phyloP scores from a whole-genome alignment of 2,797 vertebrate genomes.

The Nannoperca obscura region DNA sequence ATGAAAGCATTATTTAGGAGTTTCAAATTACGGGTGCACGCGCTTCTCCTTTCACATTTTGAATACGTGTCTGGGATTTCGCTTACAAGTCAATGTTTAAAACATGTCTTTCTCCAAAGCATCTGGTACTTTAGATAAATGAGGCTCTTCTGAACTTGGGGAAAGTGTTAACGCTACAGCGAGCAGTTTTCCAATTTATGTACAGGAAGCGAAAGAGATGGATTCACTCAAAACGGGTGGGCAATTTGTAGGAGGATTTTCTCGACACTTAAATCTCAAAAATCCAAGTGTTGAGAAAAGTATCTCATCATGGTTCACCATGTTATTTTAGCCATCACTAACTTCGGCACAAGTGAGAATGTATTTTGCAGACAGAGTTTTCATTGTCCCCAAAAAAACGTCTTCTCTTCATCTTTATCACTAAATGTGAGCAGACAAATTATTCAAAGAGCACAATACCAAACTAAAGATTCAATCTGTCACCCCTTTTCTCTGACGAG shows the following conservation, averaged over 20 bases:
- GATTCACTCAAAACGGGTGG: neutral
- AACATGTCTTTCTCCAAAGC: conserved; percentile 33
- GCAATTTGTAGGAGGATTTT: conserved; percentile 9
- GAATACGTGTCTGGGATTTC: neutral
- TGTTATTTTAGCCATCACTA: conserved; percentile 6
- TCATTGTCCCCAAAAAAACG: neutral
- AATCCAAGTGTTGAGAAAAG: neutral
- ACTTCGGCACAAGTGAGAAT: neutral
- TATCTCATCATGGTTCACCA: neutral
- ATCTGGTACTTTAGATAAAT: conserved; percentile 39
- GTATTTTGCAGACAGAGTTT: neutral
- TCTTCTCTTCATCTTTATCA: neutral
- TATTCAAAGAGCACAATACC: neutral
- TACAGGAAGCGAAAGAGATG: neutral
- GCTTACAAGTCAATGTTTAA: conserved; percentile 48
- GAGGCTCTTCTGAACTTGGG: conserved; percentile 15
- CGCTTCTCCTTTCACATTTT: neutral
- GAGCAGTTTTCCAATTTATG: conserved; percentile 37
- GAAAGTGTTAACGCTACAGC: conserved; percentile 17
- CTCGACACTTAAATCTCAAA: conserved; percentile 1
- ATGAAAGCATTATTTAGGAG: neutral
- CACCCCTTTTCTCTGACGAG: neutral
- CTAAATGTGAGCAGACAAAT: neutral
- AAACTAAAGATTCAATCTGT: neutral
- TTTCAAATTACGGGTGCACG: neutral